These are phyloP conservation scores for Acanthosepion esculentum DNA, from an alignment of 2,888 invertebrate species.

Conservation along the genomic window DNA sequence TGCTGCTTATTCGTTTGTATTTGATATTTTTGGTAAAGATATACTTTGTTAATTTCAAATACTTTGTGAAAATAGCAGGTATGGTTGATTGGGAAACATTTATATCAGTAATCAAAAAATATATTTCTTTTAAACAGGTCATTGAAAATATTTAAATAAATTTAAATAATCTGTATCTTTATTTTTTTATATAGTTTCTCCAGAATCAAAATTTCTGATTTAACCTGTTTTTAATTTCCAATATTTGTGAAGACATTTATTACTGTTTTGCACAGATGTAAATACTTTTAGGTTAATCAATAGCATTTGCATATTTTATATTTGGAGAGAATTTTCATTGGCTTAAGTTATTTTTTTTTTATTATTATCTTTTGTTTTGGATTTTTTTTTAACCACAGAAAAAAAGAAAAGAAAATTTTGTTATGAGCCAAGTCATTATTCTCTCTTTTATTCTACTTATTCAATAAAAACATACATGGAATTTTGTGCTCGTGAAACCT, in stretches of 20 bases:
- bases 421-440: background rate
- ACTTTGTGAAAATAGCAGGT: background rate
- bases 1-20: background rate
- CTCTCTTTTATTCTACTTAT: background rate
- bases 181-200: background rate
- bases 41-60: background rate
- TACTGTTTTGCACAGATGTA: background rate
- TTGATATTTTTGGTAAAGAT: background rate
- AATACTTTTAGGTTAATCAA: background rate
- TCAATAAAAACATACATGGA: background rate
- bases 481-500: background rate
- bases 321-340: background rate
- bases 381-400: background rate
- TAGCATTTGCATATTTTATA: background rate
- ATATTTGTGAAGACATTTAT: background rate
- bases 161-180: background rate
- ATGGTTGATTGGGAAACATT: background rate
- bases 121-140: background rate
- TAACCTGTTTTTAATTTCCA: background rate
- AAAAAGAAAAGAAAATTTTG: background rate
- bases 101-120: background rate
- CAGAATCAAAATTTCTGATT: background rate
- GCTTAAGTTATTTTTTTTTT: too few relatives aligned
- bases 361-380: background rate
- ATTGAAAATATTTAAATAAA: background rate